Conservation (phyloP, 2,888 invertebrate species). For the Eupeodes latifasciatus region DNA sequence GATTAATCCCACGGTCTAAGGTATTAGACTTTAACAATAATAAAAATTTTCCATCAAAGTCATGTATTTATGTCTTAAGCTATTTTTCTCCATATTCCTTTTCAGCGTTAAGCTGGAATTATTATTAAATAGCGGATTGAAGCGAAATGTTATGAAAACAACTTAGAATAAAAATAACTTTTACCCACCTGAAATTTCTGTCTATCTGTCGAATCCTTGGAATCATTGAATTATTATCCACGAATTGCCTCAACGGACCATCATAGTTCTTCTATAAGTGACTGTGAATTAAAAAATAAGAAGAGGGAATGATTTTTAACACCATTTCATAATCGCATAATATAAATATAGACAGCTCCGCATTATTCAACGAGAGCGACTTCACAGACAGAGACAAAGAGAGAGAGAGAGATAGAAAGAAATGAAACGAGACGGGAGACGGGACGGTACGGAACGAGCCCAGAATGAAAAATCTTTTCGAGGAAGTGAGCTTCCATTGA, state of each 20-base stretch:
- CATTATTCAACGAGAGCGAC: neutral
- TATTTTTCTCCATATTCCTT: neutral
- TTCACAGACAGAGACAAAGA: too few species aligned
- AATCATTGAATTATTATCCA: neutral
- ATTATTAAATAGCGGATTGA: slow-evolving; percentile 49
- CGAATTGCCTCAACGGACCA: neutral
- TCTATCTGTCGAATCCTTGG: neutral
- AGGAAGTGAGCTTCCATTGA: slow-evolving; percentile 75
- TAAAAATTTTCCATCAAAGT: slow-evolving; percentile 42
- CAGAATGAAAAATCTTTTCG: slow-evolving; percentile 57
- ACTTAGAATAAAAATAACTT: neutral
- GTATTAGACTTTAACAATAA: neutral
- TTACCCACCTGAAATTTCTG: neutral
- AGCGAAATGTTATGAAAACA: slow-evolving; percentile 40
- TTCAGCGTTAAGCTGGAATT: neutral
- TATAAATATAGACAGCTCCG: slow-evolving; percentile 26
- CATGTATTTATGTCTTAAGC: neutral
- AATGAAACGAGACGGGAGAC: too few species aligned
- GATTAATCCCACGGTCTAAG: too few species aligned
- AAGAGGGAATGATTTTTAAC: slow-evolving; percentile 31
- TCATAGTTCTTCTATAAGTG: neutral
- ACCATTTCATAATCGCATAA: neutral
- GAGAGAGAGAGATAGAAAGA: too few species aligned
- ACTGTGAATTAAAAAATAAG: slow-evolving; percentile 27
- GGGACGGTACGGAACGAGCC: neutral